Evolutionary conservation across 2,113 vertebrate species (phyloP).

Genomic region (Athene cunicularia): DNA sequence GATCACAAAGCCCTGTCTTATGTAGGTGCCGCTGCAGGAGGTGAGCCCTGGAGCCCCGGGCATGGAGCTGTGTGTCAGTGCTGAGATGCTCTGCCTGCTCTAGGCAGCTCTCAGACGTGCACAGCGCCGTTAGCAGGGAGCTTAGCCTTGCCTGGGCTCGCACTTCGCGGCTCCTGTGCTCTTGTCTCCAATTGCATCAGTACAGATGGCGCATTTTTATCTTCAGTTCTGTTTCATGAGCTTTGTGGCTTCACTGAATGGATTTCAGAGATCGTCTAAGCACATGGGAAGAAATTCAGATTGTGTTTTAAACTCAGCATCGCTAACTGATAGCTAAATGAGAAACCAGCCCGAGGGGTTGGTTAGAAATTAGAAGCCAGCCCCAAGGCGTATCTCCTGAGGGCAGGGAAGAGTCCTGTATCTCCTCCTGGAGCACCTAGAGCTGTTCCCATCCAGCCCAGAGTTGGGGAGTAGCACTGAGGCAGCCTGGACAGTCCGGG

Average conservation of each 20-base stretch:
- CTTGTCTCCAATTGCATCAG: not conserved
- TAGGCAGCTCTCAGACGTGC: accelerated
- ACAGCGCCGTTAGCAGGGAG: accelerated
- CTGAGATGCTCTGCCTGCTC: not conserved
- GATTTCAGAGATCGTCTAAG: not conserved
- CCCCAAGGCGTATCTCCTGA: not conserved
- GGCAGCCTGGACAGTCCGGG: not conserved
- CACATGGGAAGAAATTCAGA: not conserved
- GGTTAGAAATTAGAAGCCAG: not conserved
- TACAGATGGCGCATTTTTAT: accelerated
- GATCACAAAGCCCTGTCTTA: not conserved
- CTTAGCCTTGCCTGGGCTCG: not conserved
- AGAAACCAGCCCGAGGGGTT: accelerated
- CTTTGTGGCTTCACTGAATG: not conserved
- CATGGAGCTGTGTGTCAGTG: not conserved
- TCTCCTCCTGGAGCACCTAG: not conserved
- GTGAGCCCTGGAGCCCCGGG: not conserved
- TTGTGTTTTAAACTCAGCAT: not conserved
- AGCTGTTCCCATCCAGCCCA: not conserved
- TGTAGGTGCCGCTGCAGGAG: not conserved
- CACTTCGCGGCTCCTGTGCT: not conserved
- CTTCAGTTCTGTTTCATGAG: not conserved
- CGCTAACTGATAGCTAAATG: accelerated
- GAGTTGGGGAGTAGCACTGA: not conserved
- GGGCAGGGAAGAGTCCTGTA: too few species aligned